Conservation (phyloP, 2,113 vertebrate species). For the Pseudolaguvia tuberculata region DNA sequence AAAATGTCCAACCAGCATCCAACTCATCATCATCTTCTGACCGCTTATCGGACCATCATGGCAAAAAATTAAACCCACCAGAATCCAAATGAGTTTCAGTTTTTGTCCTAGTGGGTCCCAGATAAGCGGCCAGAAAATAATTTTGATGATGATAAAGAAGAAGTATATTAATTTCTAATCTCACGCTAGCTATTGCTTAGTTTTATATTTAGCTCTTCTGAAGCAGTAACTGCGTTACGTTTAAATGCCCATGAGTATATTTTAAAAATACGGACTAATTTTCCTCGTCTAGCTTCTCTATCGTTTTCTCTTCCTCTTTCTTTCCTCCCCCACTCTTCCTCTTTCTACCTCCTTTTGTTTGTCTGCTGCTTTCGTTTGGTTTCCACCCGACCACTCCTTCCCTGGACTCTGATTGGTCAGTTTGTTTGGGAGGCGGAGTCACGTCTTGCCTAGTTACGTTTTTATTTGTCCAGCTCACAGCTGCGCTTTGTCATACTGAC, state of each 20-base stretch:
- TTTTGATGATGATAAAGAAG: neutral
- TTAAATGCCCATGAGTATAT: slow-evolving; percentile 15
- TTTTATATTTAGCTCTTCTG: neutral
- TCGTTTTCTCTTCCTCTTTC: slow-evolving; percentile 13
- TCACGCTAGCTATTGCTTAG: neutral
- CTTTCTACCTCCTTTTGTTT: slow-evolving; percentile 38
- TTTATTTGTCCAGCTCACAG: slow-evolving; percentile 48
- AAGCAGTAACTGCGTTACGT: neutral
- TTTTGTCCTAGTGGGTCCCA: too few species aligned
- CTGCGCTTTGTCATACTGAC: slow-evolving; percentile 57
- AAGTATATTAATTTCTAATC: neutral
- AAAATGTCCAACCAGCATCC: neutral
- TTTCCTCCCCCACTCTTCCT: slow-evolving; percentile 29
- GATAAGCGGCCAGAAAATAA: too few species aligned
- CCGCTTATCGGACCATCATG: too few species aligned
- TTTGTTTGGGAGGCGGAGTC: slow-evolving; percentile 43
- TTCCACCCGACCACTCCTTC: slow-evolving; percentile 66
- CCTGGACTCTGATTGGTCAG: slow-evolving; percentile 53
- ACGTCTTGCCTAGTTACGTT: slow-evolving; percentile 41
- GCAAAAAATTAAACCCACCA: too few species aligned
- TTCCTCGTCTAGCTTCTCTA: slow-evolving; percentile 9
- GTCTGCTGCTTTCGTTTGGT: slow-evolving; percentile 34
- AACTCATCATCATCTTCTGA: too few species aligned
- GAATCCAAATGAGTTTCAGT: too few species aligned
- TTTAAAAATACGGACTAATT: slow-evolving; percentile 27